Evolutionary conservation across 2,888 invertebrate genomes (phyloP), one percentile per base, ranked within the genome.

Genomic region (Drosophila kambysellisi): DNA sequence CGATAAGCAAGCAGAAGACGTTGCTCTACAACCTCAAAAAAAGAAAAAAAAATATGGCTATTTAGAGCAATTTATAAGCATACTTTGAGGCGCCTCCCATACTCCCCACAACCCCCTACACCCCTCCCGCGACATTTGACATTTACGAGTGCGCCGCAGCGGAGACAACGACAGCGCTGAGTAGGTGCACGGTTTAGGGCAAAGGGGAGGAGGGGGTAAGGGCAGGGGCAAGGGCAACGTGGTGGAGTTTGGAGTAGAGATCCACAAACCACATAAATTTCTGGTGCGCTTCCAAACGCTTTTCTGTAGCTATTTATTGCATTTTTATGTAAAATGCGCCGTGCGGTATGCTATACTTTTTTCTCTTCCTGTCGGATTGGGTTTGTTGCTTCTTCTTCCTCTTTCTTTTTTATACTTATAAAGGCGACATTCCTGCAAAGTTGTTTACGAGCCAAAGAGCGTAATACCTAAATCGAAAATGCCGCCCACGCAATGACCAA

Each of bases 1-100:
- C 76, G 75, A 74, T 80, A 82, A 78, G 66, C 78, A 66, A 77
- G 63, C 46, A 60, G 20, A 74, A 80, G 76, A 72, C 76, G 66
- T 71, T 79, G 66, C 67, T 65, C 61, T 15, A 43, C 50, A 59
- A 59, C 54, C 37, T 37, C 15, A 56, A 39, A 56, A 56, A 37
- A 51, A 64, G 48, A 52, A 35, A 52, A 64, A 63, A 69, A 72
- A 74, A 83, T 79, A 86, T 75, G 86, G 89, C 89, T 86, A 88
- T 87, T 87, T 87, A 86, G 84, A 82, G 81, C 87, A 87, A 84
- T 88, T 88, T 88, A 90, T 90, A 89, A 88, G 90, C 88, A 87
- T 87, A 88, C 89, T 88, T 88, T 74, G 81, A 90, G 89, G 75
- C 84, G 84, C 75, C 71, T 65, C 53, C 58, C 41, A 30, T 4